Evolutionary conservation across 2,888 invertebrate genomes (phyloP).

Genomic region (Cryptus armator): DNA sequence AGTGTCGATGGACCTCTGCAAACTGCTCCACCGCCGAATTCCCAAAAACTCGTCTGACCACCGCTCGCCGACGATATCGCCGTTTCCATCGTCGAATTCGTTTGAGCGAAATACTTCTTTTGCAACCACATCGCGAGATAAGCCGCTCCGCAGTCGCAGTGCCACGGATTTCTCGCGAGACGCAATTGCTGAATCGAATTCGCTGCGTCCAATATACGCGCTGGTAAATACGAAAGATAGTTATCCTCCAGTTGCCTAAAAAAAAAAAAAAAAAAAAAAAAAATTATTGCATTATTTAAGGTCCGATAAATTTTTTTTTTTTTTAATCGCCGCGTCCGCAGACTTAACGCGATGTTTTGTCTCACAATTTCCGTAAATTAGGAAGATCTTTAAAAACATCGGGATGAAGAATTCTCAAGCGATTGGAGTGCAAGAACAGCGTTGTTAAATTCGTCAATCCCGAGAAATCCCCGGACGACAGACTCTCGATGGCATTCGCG

Average conservation of each 20-base stretch:
- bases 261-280: slow-evolving; percentile 81
- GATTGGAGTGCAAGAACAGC: slow-evolving; percentile 90
- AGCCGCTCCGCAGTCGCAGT: slow-evolving; percentile 91
- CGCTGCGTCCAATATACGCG: slow-evolving; percentile 89
- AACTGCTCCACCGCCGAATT: slow-evolving; percentile 80
- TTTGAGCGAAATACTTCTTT: slow-evolving; percentile 72
- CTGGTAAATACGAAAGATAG: slow-evolving; percentile 89
- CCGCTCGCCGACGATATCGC: neutral
- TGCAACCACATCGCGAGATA: slow-evolving; percentile 89
- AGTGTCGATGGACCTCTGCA: slow-evolving; percentile 91
- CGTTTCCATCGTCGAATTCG: slow-evolving; percentile 60
- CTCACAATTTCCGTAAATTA: slow-evolving; percentile 91
- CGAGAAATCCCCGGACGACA: slow-evolving; percentile 88
- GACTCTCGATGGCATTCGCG: slow-evolving; percentile 89
- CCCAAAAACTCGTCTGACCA: slow-evolving; percentile 76
- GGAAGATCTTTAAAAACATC: slow-evolving; percentile 88
- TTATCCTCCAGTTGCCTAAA: slow-evolving; percentile 91
- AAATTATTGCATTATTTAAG: neutral
- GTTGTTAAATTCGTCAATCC: slow-evolving; percentile 89
- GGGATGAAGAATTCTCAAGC: slow-evolving; percentile 88
- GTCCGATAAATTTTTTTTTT: neutral
- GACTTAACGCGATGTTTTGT: neutral
- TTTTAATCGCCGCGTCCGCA: too few relatives aligned
- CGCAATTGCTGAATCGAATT: slow-evolving; percentile 89
- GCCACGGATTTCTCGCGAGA: slow-evolving; percentile 92